Conservation (phyloP, 1,140 invertebrate genomes). For the Drosophila virilis region DNA sequence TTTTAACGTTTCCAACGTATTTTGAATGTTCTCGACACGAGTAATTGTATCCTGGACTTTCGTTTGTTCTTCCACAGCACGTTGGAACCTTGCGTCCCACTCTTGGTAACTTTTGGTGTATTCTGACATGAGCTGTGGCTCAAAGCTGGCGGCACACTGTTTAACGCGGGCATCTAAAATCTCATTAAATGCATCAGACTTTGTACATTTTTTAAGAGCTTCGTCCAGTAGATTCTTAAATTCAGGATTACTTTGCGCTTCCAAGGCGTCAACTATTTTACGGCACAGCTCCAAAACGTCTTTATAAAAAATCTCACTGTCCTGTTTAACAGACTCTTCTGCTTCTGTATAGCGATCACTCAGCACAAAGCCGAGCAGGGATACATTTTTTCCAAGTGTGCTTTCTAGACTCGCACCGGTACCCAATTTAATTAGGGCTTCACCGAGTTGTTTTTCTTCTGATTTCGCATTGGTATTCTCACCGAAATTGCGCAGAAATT, state of each 20-base stretch:
- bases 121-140: slow-evolving; percentile 86
- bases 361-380: slow-evolving; percentile 88
- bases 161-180: slow-evolving; percentile 39
- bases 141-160: slow-evolving; percentile 85
- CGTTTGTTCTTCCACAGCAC: slow-evolving; percentile 25
- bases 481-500: slow-evolving; percentile 92
- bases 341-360: slow-evolving; percentile 88
- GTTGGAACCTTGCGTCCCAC: slow-evolving; percentile 48
- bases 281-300: slow-evolving; percentile 82
- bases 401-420: slow-evolving; percentile 70
- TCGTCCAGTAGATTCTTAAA: slow-evolving; percentile 31
- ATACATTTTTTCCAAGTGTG: slow-evolving; percentile 86
- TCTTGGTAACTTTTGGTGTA: slow-evolving; percentile 72
- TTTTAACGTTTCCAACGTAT: slow-evolving; percentile 86
- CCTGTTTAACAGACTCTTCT: slow-evolving; percentile 28
- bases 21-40: slow-evolving; percentile 86
- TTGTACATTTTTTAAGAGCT: slow-evolving; percentile 14
- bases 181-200: slow-evolving; percentile 28
- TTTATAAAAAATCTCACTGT: slow-evolving; percentile 42
- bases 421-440: slow-evolving; percentile 85
- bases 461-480: slow-evolving; percentile 92
- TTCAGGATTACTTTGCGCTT: slow-evolving; percentile 15
- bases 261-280: slow-evolving; percentile 38
- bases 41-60: slow-evolving; percentile 26
- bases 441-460: slow-evolving; percentile 52